A percentile compares a stretch with the other conserved stretches of the same genome.
These are phyloP conservation scores for Stenchaetothrips biformis DNA, from an alignment of 2,888 invertebrate genomes.

Conservation along the genomic window DNA sequence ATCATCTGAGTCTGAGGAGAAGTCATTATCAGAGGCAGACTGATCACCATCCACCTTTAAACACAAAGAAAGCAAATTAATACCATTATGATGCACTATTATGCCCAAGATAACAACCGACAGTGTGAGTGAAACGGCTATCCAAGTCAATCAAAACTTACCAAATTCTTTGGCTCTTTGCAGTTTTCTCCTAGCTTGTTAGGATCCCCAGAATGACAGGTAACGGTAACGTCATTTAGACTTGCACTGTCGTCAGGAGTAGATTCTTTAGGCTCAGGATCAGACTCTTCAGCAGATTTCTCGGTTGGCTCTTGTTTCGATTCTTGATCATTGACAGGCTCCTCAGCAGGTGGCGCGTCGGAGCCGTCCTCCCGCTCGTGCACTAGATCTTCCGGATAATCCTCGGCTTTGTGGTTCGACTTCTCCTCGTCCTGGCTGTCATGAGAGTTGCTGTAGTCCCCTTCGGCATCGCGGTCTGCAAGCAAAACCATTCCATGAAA, in stretches of 20 bases:
- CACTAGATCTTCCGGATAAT: neutral
- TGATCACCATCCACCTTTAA: neutral
- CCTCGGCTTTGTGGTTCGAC: slow-evolving; percentile 19
- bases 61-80: neutral
- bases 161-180: slow-evolving; percentile 11
- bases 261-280: neutral
- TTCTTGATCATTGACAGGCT: neutral
- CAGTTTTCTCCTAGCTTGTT: neutral
- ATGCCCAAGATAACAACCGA: neutral
- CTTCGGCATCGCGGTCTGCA: slow-evolving; percentile 22
- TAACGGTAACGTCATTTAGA: neutral
- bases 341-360: neutral
- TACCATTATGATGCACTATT: neutral
- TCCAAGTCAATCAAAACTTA: neutral
- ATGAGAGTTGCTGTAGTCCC: slow-evolving; percentile 28
- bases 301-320: neutral
- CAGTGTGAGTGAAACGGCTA: neutral
- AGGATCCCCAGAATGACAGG: neutral
- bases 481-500: neutral
- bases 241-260: neutral
- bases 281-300: neutral
- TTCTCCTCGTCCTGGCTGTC: slow-evolving; percentile 29
- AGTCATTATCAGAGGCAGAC: neutral
- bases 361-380: neutral
- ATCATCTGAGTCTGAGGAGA: slow-evolving; percentile 1